Conservation (phyloP, 2,113 vertebrate genomes). For the Sander lucioperca region DNA sequence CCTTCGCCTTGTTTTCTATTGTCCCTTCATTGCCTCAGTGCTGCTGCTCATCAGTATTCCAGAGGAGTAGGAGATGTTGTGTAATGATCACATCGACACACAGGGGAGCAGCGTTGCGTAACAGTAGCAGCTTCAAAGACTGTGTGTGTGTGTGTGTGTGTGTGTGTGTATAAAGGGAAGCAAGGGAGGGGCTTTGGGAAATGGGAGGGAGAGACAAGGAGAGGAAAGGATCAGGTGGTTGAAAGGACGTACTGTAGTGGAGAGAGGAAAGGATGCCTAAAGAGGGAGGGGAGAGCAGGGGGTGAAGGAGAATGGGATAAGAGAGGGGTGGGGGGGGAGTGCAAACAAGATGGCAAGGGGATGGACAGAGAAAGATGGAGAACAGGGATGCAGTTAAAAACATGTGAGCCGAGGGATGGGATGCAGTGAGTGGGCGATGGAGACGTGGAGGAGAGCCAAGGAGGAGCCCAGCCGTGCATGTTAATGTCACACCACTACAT, state of each 20-base stretch:
- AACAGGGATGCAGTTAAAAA: slow-evolving; percentile 31
- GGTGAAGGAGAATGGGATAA: slow-evolving; percentile 4
- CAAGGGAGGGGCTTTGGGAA: slow-evolving; percentile 41
- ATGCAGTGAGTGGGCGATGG: slow-evolving; percentile 44
- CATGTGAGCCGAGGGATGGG: slow-evolving; percentile 16
- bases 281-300: background rate
- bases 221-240: slow-evolving; percentile 29
- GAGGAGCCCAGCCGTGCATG: slow-evolving; percentile 51
- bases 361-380: slow-evolving; percentile 38
- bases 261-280: background rate
- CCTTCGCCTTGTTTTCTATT: slow-evolving; percentile 30
- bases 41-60: slow-evolving; percentile 81
- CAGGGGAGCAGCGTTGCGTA: slow-evolving; percentile 79
- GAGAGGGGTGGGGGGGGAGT: background rate
- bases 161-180: slow-evolving; percentile 26
- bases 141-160: slow-evolving; percentile 13
- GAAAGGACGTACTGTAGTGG: background rate
- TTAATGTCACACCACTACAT: slow-evolving; percentile 52
- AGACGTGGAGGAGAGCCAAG: slow-evolving; percentile 42
- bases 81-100: slow-evolving; percentile 81
- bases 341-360: slow-evolving; percentile 30
- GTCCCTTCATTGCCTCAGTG: slow-evolving; percentile 23
- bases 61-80: slow-evolving; percentile 76
- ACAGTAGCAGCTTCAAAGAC: slow-evolving; percentile 72
- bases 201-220: background rate